Base-by-base conservation (phyloP, 2,797 vertebrate genomes). In the Epinephelus awoara region DNA sequence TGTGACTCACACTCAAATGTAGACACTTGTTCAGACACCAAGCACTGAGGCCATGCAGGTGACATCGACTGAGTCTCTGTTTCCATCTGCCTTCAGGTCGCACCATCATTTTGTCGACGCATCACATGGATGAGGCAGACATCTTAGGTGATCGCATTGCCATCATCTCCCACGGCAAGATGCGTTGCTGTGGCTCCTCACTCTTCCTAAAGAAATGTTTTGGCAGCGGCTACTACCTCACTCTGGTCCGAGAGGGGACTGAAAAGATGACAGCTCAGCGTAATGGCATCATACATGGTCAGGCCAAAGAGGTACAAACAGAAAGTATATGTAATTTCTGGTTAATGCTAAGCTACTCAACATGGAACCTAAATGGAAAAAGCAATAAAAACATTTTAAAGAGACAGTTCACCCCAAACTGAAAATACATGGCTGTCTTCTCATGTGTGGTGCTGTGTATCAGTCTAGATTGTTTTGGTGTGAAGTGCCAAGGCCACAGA, bases 91-190 rank as follows among this genome's bases (percentile, higher is more conserved):
- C 34, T 14, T 42, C 83, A 99, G 98, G 97, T 52, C 97, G 97
- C 61, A 99, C 98, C 54, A 99, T 99, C 80, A 98, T 99, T 83
- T 92, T 99, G 18, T 99, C 98, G 8, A 99, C 98, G 0, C 98
- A 99, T 83, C 98, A 99, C 93, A 99, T 99, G 98, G 98, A 99
- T 6, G 98, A 99, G 82, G 98, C 98, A 0, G 98, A 99, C 89
- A 97, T 99, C 85, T 86, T 99, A 1, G 98, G 98, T 0, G 98
- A 99, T 70, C 95, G 98, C 23, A 97, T 99, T 34, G 98, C 98
- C 84, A 99, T 99, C 56, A 99, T 99, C 90, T 98, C 98, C 81
- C 95, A 97, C 0, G 98, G 98, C 61, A 97, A 95, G 83, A 91
- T 99, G 86, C 97, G 97, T 61, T 99, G 98, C 84, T 96, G 97